Conservation (phyloP, 37 sponge, comb jelly and placozoan genomes). For the Aphrocallistes beatrix region DNA sequence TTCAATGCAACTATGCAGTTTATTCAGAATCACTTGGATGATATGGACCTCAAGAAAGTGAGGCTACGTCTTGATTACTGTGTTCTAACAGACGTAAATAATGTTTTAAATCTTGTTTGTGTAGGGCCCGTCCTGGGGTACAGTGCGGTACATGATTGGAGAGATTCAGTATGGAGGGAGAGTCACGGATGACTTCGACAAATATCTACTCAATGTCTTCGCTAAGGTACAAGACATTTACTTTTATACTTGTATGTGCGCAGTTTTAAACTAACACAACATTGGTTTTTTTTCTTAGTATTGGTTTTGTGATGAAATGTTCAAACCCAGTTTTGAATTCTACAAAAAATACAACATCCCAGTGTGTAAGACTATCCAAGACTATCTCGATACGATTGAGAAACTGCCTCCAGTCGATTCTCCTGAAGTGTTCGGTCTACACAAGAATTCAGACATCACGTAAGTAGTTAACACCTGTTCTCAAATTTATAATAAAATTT, state of each 20-base stretch:
- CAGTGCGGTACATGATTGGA: conserved; percentile 97
- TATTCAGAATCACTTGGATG: conserved; percentile 96
- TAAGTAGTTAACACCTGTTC: conserved; percentile 15
- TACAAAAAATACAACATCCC: conserved; percentile 93
- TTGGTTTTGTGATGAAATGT: conserved; percentile 96
- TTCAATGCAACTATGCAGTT: conserved; percentile 94
- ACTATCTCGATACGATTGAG: conserved; percentile 79
- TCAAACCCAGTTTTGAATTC: conserved; percentile 54
- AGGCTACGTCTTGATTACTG: too few relatives aligned
- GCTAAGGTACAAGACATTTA: conserved; percentile 47
- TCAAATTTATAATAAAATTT: neutral
- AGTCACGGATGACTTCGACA: conserved; percentile 98
- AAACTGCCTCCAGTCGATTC: conserved; percentile 88
- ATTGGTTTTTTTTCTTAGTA: conserved; percentile 25
- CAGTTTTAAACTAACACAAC: conserved; percentile 17
- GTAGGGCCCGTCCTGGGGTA: conserved; percentile 93
- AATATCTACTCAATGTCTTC: conserved; percentile 84
- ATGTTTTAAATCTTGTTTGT: too few relatives aligned
- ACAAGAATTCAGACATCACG: conserved; percentile 97
- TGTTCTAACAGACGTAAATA: too few relatives aligned
- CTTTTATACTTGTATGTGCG: neutral
- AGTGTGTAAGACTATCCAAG: conserved; percentile 54
- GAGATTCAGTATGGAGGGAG: conserved; percentile 99
- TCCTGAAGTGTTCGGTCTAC: conserved; percentile 96
- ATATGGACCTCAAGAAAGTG: conserved; percentile 88